Percentiles rank a stretch among this genome's conserved stretches.
These are phyloP conservation scores for Halesus radiatus DNA, from an alignment of 1,140 invertebrate genomes.

Conservation along the genomic window DNA sequence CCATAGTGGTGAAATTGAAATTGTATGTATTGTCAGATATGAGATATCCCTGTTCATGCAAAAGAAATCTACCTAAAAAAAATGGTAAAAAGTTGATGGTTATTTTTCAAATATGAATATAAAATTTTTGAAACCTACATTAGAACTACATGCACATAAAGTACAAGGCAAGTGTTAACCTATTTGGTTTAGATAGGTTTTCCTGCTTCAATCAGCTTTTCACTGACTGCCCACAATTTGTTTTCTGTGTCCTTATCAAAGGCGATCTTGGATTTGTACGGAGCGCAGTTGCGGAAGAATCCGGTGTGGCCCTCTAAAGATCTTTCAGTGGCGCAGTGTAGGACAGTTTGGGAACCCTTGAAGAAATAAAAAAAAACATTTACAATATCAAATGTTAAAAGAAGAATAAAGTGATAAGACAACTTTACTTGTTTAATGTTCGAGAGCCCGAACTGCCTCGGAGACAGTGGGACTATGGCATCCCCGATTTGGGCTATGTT, in stretches of 20 bases:
- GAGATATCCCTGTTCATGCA: no score
- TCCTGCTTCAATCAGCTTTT: constrained; percentile 67
- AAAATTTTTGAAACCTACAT: no score
- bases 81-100: no score
- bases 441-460: no score
- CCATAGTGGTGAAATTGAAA: no score
- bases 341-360: constrained; percentile 82
- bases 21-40: no score
- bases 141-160: no score
- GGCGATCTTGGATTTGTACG: constrained; percentile 74
- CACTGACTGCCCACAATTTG: constrained; percentile 81
- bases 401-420: constrained; percentile 11
- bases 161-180: background rate
- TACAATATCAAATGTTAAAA: constrained; percentile 37
- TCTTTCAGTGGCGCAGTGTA: constrained; percentile 82
- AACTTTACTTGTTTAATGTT: no score
- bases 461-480: no score
- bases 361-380: constrained; percentile 41
- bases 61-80: no score
- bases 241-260: constrained; percentile 74
- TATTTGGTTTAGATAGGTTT: constrained; percentile 60
- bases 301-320: constrained; percentile 75
- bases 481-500: no score
- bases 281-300: constrained; percentile 82
- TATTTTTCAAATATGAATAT: no score